A percentile compares a stretch with the other conserved stretches of the same genome.
Conservation (phyloP, 2,888 invertebrate genomes). For the Nebria brevicollis region DNA sequence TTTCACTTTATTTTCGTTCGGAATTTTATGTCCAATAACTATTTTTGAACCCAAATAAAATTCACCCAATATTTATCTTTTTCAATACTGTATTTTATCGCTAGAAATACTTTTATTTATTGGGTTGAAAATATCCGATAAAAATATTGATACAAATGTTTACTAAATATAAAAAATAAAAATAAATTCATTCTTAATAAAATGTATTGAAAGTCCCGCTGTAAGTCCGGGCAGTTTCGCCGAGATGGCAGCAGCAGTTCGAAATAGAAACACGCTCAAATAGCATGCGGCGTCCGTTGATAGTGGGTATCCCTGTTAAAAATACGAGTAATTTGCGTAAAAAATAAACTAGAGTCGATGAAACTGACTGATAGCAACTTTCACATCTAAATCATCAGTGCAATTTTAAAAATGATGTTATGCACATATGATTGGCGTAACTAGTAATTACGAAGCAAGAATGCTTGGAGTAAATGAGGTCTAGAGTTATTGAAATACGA, state of each 20-base stretch:
- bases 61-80: not conserved
- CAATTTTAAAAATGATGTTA: conserved; percentile 11
- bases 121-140: not conserved
- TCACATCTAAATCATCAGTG: not conserved
- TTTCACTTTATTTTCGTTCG: conserved; percentile 43
- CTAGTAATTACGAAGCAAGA: not conserved
- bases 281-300: not conserved
- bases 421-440: not conserved
- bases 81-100: not conserved
- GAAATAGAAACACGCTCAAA: conserved; percentile 2
- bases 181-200: too few species aligned
- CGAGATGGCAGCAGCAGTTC: conserved; percentile 37
- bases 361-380: not conserved
- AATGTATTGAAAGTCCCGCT: not conserved
- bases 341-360: conserved; percentile 2
- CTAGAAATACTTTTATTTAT: conserved; percentile 2
- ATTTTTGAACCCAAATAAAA: conserved; percentile 16
- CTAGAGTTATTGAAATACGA: conserved; percentile 21
- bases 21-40: conserved; percentile 47
- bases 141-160: too few species aligned
- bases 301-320: not conserved
- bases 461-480: conserved; percentile 12
- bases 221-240: conserved; percentile 23
- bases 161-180: not conserved
- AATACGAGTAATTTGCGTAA: conserved; percentile 6